phyloP scores from a whole-genome alignment of 2,113 vertebrate species.

The Pimephales promelas region DNA sequence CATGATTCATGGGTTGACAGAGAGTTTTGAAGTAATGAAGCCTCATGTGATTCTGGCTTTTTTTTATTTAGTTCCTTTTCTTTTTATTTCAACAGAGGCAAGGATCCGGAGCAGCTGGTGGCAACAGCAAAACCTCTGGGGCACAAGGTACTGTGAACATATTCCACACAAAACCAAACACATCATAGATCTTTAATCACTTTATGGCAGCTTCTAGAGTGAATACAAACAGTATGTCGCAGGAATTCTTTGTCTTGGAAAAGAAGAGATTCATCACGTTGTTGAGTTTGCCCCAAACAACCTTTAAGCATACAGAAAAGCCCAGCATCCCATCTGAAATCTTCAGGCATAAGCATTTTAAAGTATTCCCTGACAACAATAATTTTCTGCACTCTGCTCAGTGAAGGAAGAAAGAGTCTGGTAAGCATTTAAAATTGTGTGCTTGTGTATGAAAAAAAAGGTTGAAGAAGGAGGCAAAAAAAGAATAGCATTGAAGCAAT shows the following conservation, averaged over 20 bases:
- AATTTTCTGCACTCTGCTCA: slow-evolving; percentile 17
- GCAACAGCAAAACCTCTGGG: slow-evolving; percentile 88
- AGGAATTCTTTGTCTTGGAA: background rate
- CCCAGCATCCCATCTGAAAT: slow-evolving; percentile 9
- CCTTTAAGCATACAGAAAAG: background rate
- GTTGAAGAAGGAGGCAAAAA: background rate
- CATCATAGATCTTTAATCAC: slow-evolving; percentile 1
- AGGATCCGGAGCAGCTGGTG: slow-evolving; percentile 84
- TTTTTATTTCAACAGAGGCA: slow-evolving; percentile 80
- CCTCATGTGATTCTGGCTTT: no score
- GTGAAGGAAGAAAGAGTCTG: slow-evolving; percentile 33
- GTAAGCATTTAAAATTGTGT: slow-evolving; percentile 48
- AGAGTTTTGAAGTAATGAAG: no score
- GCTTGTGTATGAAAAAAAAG: slow-evolving; percentile 14
- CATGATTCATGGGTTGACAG: no score
- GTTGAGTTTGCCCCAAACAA: background rate
- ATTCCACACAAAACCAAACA: background rate
- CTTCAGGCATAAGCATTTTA: slow-evolving; percentile 22
- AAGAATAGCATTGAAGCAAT: slow-evolving; percentile 13
- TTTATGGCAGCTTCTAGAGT: background rate
- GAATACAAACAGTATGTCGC: background rate
- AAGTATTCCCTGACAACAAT: slow-evolving; percentile 30
- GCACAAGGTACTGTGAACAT: slow-evolving; percentile 82
- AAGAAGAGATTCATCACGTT: slow-evolving; percentile 12
- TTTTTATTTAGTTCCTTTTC: background rate